phyloP scores from a whole-genome alignment of 2,113 vertebrate species.

The Corydoras maculifer region DNA sequence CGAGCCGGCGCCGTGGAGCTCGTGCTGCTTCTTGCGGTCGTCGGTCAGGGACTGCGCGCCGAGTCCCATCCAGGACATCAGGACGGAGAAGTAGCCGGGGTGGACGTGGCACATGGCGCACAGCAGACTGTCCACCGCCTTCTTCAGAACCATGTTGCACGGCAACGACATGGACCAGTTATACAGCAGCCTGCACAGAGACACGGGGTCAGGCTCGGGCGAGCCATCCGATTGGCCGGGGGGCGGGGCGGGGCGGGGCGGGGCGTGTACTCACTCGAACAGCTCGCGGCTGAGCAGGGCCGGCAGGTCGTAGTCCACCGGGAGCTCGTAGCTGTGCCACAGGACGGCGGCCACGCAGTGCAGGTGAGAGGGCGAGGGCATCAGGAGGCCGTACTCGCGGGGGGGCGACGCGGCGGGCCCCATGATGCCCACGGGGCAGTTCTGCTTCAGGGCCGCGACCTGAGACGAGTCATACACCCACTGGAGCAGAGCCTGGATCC shows the following conservation, averaged over 20 bases:
- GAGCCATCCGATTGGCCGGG: neutral
- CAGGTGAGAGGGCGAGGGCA: constrained; percentile 96
- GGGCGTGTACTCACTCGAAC: constrained; percentile 81
- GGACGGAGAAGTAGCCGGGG: constrained; percentile 90
- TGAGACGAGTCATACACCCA: constrained; percentile 95
- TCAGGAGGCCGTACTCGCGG: constrained; percentile 89
- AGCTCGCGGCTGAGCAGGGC: constrained; percentile 85
- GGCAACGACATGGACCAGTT: constrained; percentile 98
- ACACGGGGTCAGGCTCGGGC: neutral
- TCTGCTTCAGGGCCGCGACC: constrained; percentile 85
- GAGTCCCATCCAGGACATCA: constrained; percentile 98
- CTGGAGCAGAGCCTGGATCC: constrained; percentile 93
- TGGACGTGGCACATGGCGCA: constrained; percentile 98
- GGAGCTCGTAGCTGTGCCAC: constrained; percentile 95
- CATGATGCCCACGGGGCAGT: constrained; percentile 68
- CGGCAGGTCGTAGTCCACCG: constrained; percentile 93
- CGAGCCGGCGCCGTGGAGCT: constrained; percentile 57
- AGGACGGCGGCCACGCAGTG: constrained; percentile 94
- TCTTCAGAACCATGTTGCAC: constrained; percentile 93
- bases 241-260: too few relatives aligned
- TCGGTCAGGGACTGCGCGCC: constrained; percentile 89
- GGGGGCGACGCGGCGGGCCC: constrained; percentile 63
- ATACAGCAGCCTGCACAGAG: constrained; percentile 76
- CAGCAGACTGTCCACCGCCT: constrained; percentile 94
- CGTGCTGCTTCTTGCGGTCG: constrained; percentile 92